Percentiles rank a stretch among this genome's conserved stretches.
Conservation (phyloP, 2,888 invertebrate species). For the Morpho deidamia region DNA sequence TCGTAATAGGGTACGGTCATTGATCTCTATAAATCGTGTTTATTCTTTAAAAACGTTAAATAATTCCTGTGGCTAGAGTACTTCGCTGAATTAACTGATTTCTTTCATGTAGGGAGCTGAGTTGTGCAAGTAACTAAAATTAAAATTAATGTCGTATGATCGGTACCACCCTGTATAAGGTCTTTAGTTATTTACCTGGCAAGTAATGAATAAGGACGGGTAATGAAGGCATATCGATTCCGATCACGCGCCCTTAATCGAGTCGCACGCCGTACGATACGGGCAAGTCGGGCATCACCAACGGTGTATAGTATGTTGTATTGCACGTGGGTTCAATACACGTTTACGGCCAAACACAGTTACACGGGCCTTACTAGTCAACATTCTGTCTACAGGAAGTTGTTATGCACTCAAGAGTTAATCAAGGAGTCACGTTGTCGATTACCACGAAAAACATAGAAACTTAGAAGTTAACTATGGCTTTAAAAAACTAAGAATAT, state of each 20-base stretch:
- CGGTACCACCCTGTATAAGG: slow-evolving; percentile 48
- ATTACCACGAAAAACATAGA: slow-evolving; percentile 2
- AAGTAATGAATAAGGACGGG: slow-evolving; percentile 66
- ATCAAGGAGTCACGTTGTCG: slow-evolving; percentile 11
- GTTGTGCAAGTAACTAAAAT: too few species aligned
- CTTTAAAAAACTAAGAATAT: too few species aligned
- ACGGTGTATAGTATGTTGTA: slow-evolving; percentile 37
- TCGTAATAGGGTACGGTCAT: too few species aligned
- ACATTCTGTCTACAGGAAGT: slow-evolving; percentile 32
- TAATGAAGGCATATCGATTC: slow-evolving; percentile 70
- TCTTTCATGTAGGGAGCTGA: too few species aligned
- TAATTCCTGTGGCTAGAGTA: too few species aligned
- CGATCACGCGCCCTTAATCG: slow-evolving; percentile 63
- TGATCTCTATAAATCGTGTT: too few species aligned
- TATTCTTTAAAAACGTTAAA: too few species aligned
- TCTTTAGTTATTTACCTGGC: slow-evolving; percentile 65
- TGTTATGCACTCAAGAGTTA: slow-evolving; percentile 6
- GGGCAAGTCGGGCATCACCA: slow-evolving; percentile 26
- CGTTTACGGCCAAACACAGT: slow-evolving; percentile 46
- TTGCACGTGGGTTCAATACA: slow-evolving; percentile 42
- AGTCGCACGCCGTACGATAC: slow-evolving; percentile 35
- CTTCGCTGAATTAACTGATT: too few species aligned
- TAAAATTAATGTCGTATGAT: too few species aligned
- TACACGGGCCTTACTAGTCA: slow-evolving; percentile 44
- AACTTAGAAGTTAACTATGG: neutral